Evolutionary conservation across 2,888 invertebrate genomes (phyloP).

Genomic region (Drosophila antonietae): DNA sequence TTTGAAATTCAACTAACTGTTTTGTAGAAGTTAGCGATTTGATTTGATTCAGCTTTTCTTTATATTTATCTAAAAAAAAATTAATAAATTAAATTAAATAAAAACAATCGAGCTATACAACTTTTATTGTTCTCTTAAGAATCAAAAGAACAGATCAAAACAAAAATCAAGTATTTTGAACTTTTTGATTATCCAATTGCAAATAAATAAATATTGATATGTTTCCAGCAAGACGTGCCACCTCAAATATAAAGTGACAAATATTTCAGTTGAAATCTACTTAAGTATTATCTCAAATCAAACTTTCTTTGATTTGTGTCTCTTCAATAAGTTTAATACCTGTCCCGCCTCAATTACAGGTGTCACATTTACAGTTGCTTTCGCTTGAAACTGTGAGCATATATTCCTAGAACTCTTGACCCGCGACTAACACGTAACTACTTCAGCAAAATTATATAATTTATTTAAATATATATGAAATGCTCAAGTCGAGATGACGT

Average conservation of each 20-base stretch:
- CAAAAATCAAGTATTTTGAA: too few relatives aligned
- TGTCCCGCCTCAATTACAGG: background rate
- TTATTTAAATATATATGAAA: conserved; percentile 16
- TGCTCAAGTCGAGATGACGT: background rate
- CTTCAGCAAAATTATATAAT: conserved; percentile 6
- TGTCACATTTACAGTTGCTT: background rate
- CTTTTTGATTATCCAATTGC: too few relatives aligned
- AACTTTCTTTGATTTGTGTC: background rate
- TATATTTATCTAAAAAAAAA: too few relatives aligned
- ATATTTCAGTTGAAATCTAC: background rate
- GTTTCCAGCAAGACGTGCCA: background rate
- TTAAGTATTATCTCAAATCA: background rate
- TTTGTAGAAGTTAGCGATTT: too few relatives aligned
- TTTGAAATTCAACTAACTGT: too few relatives aligned
- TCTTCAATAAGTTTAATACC: too few relatives aligned
- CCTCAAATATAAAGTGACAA: background rate
- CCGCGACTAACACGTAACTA: conserved; percentile 11
- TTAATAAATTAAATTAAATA: too few relatives aligned
- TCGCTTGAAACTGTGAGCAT: conserved; percentile 13
- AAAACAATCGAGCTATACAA: too few relatives aligned
- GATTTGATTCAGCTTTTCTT: too few relatives aligned
- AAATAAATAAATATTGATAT: too few relatives aligned
- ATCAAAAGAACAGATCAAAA: too few relatives aligned
- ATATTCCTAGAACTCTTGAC: conserved; percentile 36
- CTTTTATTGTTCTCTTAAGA: too few relatives aligned